Evolutionary conservation across 2,797 vertebrate species (phyloP).

Genomic region (Sparidentex hasta): DNA sequence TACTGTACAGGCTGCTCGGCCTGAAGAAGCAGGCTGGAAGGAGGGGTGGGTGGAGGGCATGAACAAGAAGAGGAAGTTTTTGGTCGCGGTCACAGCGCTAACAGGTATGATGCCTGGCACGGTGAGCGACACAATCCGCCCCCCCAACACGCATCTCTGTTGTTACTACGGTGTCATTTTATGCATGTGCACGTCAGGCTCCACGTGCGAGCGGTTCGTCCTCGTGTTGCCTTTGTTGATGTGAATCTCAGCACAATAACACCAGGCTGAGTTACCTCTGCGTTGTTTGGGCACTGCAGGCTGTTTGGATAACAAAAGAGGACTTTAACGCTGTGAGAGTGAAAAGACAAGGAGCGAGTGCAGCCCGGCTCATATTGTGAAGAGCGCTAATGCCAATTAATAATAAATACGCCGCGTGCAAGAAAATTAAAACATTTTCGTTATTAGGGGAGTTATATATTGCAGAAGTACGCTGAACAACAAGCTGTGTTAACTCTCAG

Average conservation of each 20-base stretch:
- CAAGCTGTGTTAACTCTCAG: slow-evolving; percentile 8
- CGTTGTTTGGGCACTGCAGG: slow-evolving; percentile 24
- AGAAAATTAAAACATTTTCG: background rate
- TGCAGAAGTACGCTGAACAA: slow-evolving; percentile 18
- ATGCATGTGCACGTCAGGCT: slow-evolving; percentile 10
- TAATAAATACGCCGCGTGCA: background rate
- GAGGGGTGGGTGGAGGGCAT: background rate
- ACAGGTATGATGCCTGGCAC: slow-evolving; percentile 33
- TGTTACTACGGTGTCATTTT: slow-evolving; percentile 21
- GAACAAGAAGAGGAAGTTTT: slow-evolving; percentile 16
- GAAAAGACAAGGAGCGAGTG: slow-evolving; percentile 19
- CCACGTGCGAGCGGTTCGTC: slow-evolving; percentile 16
- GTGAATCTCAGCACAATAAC: slow-evolving; percentile 34
- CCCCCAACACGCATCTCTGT: slow-evolving; percentile 15
- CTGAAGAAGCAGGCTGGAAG: slow-evolving; percentile 12
- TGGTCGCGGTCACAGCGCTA: slow-evolving; percentile 41
- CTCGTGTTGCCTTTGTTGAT: slow-evolving; percentile 22
- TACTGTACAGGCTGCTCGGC: slow-evolving; percentile 17
- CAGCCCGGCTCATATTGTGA: slow-evolving; percentile 14
- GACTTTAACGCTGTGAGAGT: slow-evolving; percentile 12
- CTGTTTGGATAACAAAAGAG: slow-evolving; percentile 36
- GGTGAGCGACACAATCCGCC: slow-evolving; percentile 37
- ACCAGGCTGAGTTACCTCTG: slow-evolving; percentile 28
- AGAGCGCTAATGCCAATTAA: background rate
- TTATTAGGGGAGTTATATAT: background rate